phyloP scores from a whole-genome alignment of 2,888 invertebrate species.

The Cheilosia scutellata region DNA sequence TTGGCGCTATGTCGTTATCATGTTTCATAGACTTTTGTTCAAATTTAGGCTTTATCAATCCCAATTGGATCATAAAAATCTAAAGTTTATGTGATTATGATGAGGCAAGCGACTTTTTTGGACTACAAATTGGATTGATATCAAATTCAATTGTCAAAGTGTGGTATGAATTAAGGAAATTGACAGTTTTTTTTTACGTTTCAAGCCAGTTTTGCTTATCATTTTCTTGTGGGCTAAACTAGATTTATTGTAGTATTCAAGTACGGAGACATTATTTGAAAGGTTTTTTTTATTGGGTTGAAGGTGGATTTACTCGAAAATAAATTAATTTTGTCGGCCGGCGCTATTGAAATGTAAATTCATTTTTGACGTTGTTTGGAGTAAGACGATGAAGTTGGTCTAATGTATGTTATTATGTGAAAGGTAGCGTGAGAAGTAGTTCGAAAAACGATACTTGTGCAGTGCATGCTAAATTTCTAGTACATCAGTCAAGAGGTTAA shows the following conservation, averaged over 20 bases:
- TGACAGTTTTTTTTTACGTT: constrained; percentile 47
- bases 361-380: constrained; percentile 29
- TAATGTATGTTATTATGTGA: constrained; percentile 1
- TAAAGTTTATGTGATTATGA: constrained; percentile 34
- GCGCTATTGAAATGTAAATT: constrained; percentile 68
- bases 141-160: constrained; percentile 40
- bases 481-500: background rate
- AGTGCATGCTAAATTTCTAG: background rate
- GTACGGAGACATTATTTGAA: constrained; percentile 33
- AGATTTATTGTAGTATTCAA: constrained; percentile 53
- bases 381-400: constrained; percentile 22
- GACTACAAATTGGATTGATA: constrained; percentile 27
- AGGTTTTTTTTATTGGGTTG: constrained; percentile 1
- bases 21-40: constrained; percentile 4
- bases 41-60: constrained; percentile 2
- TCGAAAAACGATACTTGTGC: background rate
- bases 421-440: background rate
- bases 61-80: constrained; percentile 3
- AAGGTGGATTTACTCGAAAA: constrained; percentile 42
- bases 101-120: background rate
- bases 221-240: constrained; percentile 25
- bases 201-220: background rate
- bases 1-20: constrained; percentile 1
- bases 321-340: constrained; percentile 49
- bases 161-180: constrained; percentile 45